A percentile compares a stretch with the other conserved stretches of the same genome.
Conservation (phyloP, 2,888 invertebrate genomes). For the Eulithis testata region DNA sequence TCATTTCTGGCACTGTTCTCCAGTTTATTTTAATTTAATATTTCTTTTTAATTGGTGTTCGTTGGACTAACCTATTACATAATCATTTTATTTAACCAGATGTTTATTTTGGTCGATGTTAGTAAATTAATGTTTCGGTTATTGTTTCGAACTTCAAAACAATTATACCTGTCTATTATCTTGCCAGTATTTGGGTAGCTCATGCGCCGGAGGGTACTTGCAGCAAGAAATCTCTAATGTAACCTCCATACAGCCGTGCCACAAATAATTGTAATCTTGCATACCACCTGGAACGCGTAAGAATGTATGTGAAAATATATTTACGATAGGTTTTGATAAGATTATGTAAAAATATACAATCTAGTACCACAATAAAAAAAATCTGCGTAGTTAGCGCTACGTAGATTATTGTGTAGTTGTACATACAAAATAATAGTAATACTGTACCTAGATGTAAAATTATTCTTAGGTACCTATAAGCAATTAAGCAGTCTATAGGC, state of each 20-base stretch:
- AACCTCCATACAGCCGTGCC: slow-evolving; percentile 97
- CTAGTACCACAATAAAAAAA: too few species aligned
- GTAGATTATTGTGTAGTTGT: too few species aligned
- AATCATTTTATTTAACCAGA: neutral
- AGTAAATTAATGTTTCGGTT: too few species aligned
- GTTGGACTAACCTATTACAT: neutral
- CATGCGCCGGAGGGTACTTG: slow-evolving; percentile 93
- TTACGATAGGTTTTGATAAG: neutral
- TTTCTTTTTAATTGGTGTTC: neutral
- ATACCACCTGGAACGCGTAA: slow-evolving; percentile 87
- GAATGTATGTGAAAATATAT: neutral
- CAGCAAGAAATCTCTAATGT: slow-evolving; percentile 97
- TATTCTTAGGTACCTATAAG: too few species aligned
- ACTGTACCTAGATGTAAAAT: too few species aligned
- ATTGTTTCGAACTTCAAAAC: neutral
- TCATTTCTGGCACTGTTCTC: slow-evolving; percentile 31
- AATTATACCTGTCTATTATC: slow-evolving; percentile 91
- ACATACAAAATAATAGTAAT: too few species aligned
- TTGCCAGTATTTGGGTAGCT: slow-evolving; percentile 93
- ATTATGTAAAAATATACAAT: neutral
- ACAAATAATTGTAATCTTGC: slow-evolving; percentile 97
- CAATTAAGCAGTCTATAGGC: too few species aligned
- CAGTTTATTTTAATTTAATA: slow-evolving; percentile 16
- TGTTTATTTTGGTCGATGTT: neutral
- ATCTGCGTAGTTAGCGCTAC: too few species aligned